Evolutionary conservation across 1,140 invertebrate genomes (phyloP), one percentile per base, ranked within the genome.

Genomic region (Drosophila parvula): DNA sequence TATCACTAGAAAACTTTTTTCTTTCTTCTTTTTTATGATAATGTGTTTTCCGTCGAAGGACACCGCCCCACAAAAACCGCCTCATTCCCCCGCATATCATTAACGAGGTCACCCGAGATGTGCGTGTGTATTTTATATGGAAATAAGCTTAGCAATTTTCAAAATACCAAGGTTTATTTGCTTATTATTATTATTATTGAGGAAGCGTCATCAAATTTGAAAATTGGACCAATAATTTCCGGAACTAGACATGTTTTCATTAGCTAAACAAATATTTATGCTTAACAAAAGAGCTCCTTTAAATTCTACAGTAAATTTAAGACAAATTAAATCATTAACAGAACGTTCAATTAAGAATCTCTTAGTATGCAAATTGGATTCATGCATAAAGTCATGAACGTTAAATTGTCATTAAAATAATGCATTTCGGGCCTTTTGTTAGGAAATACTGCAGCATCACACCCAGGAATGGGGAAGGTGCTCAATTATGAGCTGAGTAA

Each of bases 331-430:
- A 34, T 45, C 41, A 56, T 61, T 40, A 51, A 16, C 41, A 43
- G 41, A 14, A 60, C 55, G 22, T 41, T 32, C 77, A 78, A 80
- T 84, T 80, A 78, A 77, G 45, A 67, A 48, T 50, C 67, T 63
- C 65, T 77, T 64, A 62, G 53, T 58, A 82, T 77, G 83, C 82
- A 86, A 86, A 86, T 86, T 79, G 60, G 43, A 59, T 86, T 80
- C 51, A 8, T 65, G 55, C 81, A 81, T 69, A 79, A 78, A 77
- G 71, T 76, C 76, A 79, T 82, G 74, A 85, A 86, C 69, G 82
- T 86, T 81, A 86, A 86, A 81, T 86, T 74, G 79, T 86, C 82
- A 81, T 81, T 81, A 81, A 81, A 86, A 81, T 79, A 81, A 79
- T 79, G 67, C 78, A 79, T 74, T 78, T 65, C 67, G 44, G 56